These are phyloP conservation scores for Caprella mutica DNA, from an alignment of 2,888 invertebrate species.

Conservation along the genomic window DNA sequence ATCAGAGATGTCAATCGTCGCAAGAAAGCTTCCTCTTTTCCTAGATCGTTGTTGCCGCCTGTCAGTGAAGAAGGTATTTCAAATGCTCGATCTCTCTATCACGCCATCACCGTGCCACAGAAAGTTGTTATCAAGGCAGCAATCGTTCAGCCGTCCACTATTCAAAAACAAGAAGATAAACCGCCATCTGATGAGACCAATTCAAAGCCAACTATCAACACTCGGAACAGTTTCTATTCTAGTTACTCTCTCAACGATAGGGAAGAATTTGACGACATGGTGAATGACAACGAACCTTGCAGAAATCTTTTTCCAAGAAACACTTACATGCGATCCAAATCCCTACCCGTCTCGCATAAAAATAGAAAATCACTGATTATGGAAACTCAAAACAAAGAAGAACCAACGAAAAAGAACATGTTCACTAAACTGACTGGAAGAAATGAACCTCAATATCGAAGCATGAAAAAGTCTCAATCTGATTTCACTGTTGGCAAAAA, in stretches of 20 bases:
- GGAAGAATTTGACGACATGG: no score
- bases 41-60: background rate
- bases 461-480: background rate
- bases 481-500: background rate
- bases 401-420: no score
- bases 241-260: no score
- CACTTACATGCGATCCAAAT: conserved; percentile 1
- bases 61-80: conserved; percentile 6
- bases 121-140: background rate
- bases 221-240: no score
- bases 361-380: no score
- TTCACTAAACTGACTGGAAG: conserved; percentile 5
- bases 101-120: background rate
- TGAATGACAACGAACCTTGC: background rate
- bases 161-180: no score
- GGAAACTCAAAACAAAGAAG: no score
- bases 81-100: background rate
- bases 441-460: background rate
- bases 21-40: conserved; percentile 6
- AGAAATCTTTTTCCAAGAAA: conserved; percentile 3
- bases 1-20: background rate
- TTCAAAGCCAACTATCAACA: no score
- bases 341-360: no score
- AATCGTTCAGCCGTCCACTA: conserved; percentile 5
- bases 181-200: no score